Conservation (phyloP, 1,140 invertebrate genomes). For the Mamestra configurata region DNA sequence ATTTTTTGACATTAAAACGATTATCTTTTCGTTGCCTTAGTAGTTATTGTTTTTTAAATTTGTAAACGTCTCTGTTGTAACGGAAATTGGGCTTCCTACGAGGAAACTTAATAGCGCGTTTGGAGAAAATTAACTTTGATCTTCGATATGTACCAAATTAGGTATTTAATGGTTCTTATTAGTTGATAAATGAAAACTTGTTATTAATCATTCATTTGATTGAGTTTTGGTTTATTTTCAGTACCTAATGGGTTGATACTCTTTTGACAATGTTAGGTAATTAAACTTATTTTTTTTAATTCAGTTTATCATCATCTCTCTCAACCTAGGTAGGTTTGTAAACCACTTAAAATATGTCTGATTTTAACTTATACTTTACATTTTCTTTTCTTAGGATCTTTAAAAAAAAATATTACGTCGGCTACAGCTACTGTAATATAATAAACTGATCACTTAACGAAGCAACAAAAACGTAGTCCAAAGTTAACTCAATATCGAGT, state of each 20-base stretch:
- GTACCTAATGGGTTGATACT: no score
- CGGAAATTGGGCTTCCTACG: constrained; percentile 53
- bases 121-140: constrained; percentile 24
- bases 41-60: constrained; percentile 47
- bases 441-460: background rate
- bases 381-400: no score
- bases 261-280: no score
- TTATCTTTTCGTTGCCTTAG: constrained; percentile 44
- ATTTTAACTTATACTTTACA: no score
- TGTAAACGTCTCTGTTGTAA: constrained; percentile 40
- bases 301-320: no score
- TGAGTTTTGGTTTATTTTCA: no score
- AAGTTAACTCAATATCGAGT: background rate
- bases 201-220: no score
- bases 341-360: no score
- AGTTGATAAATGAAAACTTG: background rate
- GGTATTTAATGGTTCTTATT: background rate
- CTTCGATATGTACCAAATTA: background rate
- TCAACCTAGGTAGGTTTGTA: no score
- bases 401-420: no score
- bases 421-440: background rate
- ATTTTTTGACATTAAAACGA: constrained; percentile 28
- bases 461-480: background rate
- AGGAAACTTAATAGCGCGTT: constrained; percentile 56
- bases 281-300: no score